Percentiles rank a stretch among this genome's conserved stretches.
Evolutionary conservation across 1,140 invertebrate genomes (phyloP).

Genomic region (Andrena cerasifolii): DNA sequence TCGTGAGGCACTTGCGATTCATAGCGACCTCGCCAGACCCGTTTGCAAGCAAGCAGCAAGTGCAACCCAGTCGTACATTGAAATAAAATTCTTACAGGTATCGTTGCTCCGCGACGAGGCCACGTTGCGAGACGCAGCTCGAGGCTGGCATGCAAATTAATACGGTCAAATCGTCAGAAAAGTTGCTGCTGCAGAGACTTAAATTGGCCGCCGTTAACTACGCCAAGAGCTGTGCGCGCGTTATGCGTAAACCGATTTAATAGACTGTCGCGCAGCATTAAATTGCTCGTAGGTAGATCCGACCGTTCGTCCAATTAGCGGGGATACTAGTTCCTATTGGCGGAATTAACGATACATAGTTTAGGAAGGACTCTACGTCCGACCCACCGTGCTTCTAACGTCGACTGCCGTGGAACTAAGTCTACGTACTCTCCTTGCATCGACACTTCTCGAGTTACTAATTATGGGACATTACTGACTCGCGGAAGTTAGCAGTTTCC

Average conservation of each 20-base stretch:
- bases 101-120: not conserved
- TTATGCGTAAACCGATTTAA: constrained; percentile 10
- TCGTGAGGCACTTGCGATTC: no score
- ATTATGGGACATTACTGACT: constrained; percentile 66
- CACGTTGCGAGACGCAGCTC: not conserved
- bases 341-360: constrained; percentile 51
- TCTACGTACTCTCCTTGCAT: constrained; percentile 32
- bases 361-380: not conserved
- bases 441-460: constrained; percentile 63
- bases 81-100: not conserved
- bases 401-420: constrained; percentile 26
- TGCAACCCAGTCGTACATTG: no score
- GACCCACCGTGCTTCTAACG: not conserved
- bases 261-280: not conserved
- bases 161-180: not conserved
- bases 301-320: not conserved
- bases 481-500: constrained; percentile 62
- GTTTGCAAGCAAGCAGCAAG: no score
- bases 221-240: no score
- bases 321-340: constrained; percentile 5
- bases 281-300: not conserved
- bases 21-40: no score
- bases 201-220: constrained; percentile 5
- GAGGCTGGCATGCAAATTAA: not conserved
- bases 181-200: not conserved